phyloP scores from a whole-genome alignment of 2,888 invertebrate species.

The Andrena trimmerana region DNA sequence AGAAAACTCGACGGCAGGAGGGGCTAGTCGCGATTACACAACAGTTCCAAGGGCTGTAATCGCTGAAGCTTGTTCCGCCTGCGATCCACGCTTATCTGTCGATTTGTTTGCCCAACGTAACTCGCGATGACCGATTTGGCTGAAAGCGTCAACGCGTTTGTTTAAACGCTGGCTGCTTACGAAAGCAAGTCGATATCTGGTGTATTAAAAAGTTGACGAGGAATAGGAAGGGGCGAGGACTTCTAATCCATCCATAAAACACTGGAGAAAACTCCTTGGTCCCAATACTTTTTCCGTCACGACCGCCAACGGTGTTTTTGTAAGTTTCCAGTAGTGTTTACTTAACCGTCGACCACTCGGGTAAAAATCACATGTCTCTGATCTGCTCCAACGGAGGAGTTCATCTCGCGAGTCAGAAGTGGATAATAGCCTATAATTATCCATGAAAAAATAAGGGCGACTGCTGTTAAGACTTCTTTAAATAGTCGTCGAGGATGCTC shows the following conservation, averaged over 20 bases:
- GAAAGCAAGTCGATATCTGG: slow-evolving; percentile 22
- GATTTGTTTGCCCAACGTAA: slow-evolving; percentile 7
- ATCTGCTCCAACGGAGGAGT: slow-evolving; percentile 54
- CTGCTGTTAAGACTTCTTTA: slow-evolving; percentile 27
- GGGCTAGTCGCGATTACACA: slow-evolving; percentile 22
- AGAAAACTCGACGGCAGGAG: neutral
- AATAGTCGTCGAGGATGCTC: slow-evolving; percentile 45
- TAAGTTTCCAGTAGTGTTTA: slow-evolving; percentile 54
- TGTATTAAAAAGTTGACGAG: neutral
- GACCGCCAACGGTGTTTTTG: slow-evolving; percentile 55
- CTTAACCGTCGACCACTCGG: slow-evolving; percentile 59
- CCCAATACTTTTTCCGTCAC: slow-evolving; percentile 44
- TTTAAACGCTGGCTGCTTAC: neutral
- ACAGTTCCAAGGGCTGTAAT: slow-evolving; percentile 30
- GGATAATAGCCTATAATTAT: slow-evolving; percentile 75
- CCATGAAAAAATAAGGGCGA: slow-evolving; percentile 31
- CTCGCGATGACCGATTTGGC: neutral
- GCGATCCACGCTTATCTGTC: slow-evolving; percentile 25
- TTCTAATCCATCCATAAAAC: slow-evolving; percentile 28
- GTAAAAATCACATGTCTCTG: slow-evolving; percentile 56
- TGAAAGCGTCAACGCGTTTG: neutral
- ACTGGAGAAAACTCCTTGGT: neutral
- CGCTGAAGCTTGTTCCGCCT: slow-evolving; percentile 2
- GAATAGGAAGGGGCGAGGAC: neutral
- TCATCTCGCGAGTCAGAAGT: slow-evolving; percentile 57